Base-by-base conservation (phyloP, 2,888 invertebrate genomes). In the Rhodophaea formosa region DNA sequence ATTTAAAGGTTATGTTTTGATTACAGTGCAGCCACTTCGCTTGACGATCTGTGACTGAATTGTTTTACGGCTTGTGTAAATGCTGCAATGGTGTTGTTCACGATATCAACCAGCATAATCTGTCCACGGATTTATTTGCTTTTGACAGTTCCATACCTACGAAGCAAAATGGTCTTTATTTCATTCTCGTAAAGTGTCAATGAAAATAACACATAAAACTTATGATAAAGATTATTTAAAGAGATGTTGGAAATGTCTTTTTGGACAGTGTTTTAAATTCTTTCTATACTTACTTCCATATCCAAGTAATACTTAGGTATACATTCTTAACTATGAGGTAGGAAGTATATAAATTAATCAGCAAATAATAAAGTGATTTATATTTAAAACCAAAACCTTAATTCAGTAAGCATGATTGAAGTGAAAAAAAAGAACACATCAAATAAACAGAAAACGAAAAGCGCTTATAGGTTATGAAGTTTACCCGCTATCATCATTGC, bases 401-500 rank as follows among this genome's bases (percentile, higher is more conserved):
- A 3, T 2, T 23, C 23, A 3, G 3, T 3, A 23, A 23, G 23
- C 23, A 23, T 23, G 5, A 23, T 5, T 23, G 23, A 23, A 32
- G 7, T 32, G 10, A 32, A 10, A 32, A 32, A 32, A 1, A 39
- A n/a, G 3, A 2, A n/a, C 6, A n/a, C 10, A 39, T 39, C 10
- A 39, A 39, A 12, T 10, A 39, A 6, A 6, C 10, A n/a, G n/a
- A 39, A n/a, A 35, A 35, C 10, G 35, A 10, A 35, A 35, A 39
- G n/a, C 17, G 12, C 17, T 59, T 29, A 49, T 47, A 10, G 16
- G 55, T 57, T 59, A 52, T 53, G 58, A 61, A 57, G 55, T 72
- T 81, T 88, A 90, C 89, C 91, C 88, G 67, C 74, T 75, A 52
- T 43, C 49, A 17, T 81, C 78, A 70, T 83, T 81, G 66, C 77